Base-by-base conservation (phyloP, 2,113 vertebrate genomes). In the Chaetodon trifascialis region DNA sequence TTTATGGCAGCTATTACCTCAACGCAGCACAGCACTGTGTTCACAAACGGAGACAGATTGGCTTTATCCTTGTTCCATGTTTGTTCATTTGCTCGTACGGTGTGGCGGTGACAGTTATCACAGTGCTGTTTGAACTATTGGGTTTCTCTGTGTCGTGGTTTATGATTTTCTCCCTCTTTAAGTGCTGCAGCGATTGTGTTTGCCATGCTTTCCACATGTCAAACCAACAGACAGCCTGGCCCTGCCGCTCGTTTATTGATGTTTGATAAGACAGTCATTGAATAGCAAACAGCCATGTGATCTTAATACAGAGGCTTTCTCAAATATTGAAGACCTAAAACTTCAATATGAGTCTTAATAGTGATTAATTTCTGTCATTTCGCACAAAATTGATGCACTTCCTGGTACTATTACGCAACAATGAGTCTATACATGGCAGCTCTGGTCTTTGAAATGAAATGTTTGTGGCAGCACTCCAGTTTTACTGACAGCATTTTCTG, bases 371-470 rank as follows among this genome's bases (percentile, higher is more conserved):
- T 67, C 34, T 30, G 2, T 40, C 30, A 4, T 21, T 70, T 40
- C 21, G 12, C 4, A 38, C 5, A 10, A 67, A 67, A 25, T 38
- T 8, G 3, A 17, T 5, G 19, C 34, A 9, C 44, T 75, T 73
- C 44, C 79, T 21, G 42, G 25, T 72, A 11, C 30, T 11, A 25
- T 89, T 86, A 84, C n/a, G 19, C 60, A 80, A 88, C 49, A 75
- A 7, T 15, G 4, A 64, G 11, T 47, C 42, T 23, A 9, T 30
- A 16, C 62, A 65, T 72, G 14, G 46, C 63, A 54, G 49, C 42
- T 16, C 36, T 34, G n/a, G 14, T 36, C 62, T 86, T 68, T 60
- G 25, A 85, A 69, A 79, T 51, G 58, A 77, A 69, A 72, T 40
- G 17, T 67, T 36, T 56, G 25, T 44, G 58, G 68, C 76, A 52